Base-by-base conservation (phyloP, 2,888 invertebrate genomes). In the Strigamia crassipes region DNA sequence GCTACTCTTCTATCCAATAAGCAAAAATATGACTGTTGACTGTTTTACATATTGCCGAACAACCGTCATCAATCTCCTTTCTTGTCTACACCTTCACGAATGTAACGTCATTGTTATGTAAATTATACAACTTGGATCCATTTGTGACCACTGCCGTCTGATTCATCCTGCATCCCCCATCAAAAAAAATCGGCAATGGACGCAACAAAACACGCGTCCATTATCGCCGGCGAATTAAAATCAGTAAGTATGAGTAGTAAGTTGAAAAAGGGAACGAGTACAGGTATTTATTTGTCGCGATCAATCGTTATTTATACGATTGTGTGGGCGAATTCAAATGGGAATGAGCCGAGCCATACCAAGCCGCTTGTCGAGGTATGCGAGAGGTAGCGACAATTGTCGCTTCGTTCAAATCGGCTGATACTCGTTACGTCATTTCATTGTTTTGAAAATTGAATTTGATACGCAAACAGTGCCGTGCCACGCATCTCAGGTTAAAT, bases 131-230 rank as follows among this genome's bases (percentile, higher is more conserved):
- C 56, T 56, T 56, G 9, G n/a, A 56, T 56, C 15, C 21, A 56
- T 56, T 51, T 56, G 21, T 9, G 56, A 56, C 73, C 73, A 73
- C 73, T 73, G 73, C 73, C 73, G 56, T 18, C 56, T 56, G 56
- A 56, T 56, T 73, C 73, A 73, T 73, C 73, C 73, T 73, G 73
- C 73, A 73, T 73, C 73, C 31, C n/a, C 31, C 73, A 31, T 31
- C 27, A 15, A 31, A 23, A 73, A 73, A 73, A 23, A 73, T 73
- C 73, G 73, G 73, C 73, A 31, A 73, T 73, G 73, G 73, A 73
- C 73, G 73, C 73, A 73, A 38, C 6, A 38, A 73, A 73, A 73
- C 9, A 13, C 23, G 73, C 73, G 73, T 73, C 73, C 73, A 73
- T 73, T 31, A 73, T 73, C 73, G 73, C 73, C 73, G 73, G 73